Evolutionary conservation across 2,888 invertebrate genomes (phyloP).

Genomic region (Petrophora chlorosata): DNA sequence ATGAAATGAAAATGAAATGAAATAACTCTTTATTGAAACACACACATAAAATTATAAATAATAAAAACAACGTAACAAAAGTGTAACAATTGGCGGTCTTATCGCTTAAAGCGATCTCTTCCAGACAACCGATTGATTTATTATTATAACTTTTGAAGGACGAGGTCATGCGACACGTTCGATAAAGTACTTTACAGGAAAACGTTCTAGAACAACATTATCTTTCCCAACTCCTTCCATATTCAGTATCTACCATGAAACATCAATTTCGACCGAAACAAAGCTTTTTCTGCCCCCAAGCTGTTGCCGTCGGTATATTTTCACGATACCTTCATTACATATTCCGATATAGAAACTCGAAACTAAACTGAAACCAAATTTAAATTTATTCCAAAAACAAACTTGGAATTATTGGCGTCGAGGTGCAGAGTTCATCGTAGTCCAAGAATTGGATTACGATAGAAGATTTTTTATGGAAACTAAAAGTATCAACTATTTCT

Average conservation of each 20-base stretch:
- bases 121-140: no score
- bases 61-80: no score
- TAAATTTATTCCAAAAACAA: constrained; percentile 27
- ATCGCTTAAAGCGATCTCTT: no score
- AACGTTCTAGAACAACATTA: not conserved
- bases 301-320: constrained; percentile 10
- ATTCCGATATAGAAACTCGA: constrained; percentile 17
- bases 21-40: no score
- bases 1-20: no score
- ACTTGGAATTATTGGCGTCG: constrained; percentile 7
- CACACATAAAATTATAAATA: no score
- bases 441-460: not conserved
- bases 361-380: constrained; percentile 17
- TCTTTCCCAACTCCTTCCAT: not conserved
- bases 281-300: constrained; percentile 16
- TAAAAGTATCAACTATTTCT: no score
- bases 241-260: constrained; percentile 7
- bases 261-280: constrained; percentile 2
- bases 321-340: constrained; percentile 18
- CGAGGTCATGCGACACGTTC: no score
- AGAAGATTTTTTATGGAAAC: not conserved
- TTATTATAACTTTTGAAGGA: no score
- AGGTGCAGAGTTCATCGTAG: not conserved
- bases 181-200: not conserved
- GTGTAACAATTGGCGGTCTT: no score